Base-by-base conservation (phyloP, 1,140 invertebrate genomes). In the Cotesia typhae region DNA sequence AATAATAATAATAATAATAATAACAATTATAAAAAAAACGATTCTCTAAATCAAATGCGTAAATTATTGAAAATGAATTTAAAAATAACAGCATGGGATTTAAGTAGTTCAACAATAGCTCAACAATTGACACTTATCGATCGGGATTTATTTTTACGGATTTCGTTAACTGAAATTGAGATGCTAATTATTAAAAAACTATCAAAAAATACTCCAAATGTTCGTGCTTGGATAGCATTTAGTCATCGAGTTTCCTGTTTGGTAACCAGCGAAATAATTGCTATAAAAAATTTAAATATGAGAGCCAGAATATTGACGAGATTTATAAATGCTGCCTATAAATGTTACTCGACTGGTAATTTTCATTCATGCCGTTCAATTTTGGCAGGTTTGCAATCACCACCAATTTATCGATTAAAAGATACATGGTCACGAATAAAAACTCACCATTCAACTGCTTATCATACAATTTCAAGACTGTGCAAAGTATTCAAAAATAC, bases 311-410 rank as follows among this genome's bases (percentile, higher is more conserved):
- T 89, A 4, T 79, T 90, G 4, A 84, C 87, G 5, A 85, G 89
- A 61, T 85, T 89, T 28, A 86, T 90, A 36, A 89, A 88, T 59
- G 84, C 87, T 2, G 89, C 89, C 4, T 80, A 88, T 28, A 89
- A 89, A 71, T 89, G 89, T 66, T 81, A 87, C 67, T 70, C 73
- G 4, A 82, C 88, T 28, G 85, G 86, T 0, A 90, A 90, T 76
- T 89, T 88, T 74, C 88, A 90, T 61, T 89, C 89, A 2, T 89
- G 86, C 52, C 82, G 83, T 68, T 89, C 87, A 17, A 85, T 90
- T 38, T 66, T 90, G 55, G 79, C 83, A n/a, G 89, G 88, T 4
- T 74, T 90, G 4, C 88, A 90, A 76, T 84, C 83, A 20, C 88
- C 88, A 3, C 82, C 89, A 36, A 80, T 90, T 72, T 90, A 87